phyloP scores from a whole-genome alignment of 2,113 vertebrate genomes.

The Oostethus manadensis region DNA sequence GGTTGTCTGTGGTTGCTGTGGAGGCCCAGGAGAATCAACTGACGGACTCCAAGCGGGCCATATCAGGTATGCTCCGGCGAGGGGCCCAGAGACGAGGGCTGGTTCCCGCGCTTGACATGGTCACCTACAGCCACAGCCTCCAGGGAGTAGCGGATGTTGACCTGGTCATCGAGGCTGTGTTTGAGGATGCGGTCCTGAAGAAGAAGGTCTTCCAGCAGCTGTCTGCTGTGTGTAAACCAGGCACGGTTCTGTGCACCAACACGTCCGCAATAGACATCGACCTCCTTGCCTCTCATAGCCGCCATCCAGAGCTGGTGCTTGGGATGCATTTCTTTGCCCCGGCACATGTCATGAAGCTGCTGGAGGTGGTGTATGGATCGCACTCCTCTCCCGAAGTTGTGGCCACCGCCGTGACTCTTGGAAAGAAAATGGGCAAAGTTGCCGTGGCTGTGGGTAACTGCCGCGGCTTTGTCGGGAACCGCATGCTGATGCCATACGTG shows the following conservation, averaged over 20 bases:
- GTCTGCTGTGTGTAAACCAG: conserved; percentile 75
- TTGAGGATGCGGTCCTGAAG: conserved; percentile 86
- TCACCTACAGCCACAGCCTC: conserved; percentile 73
- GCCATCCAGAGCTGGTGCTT: conserved; percentile 76
- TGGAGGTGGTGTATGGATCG: conserved; percentile 81
- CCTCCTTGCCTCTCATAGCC: conserved; percentile 76
- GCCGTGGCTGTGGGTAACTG: conserved; percentile 89
- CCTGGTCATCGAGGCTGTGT: conserved; percentile 89
- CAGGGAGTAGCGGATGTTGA: conserved; percentile 70
- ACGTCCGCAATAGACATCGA: conserved; percentile 84
- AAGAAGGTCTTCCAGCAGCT: conserved; percentile 80
- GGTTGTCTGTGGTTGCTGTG: conserved; percentile 81
- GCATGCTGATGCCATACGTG: conserved; percentile 75
- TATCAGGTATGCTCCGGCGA: conserved; percentile 72
- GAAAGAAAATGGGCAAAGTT: conserved; percentile 79
- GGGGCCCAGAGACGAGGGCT: conserved; percentile 66
- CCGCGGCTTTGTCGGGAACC: conserved; percentile 86
- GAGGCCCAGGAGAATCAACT: conserved; percentile 79
- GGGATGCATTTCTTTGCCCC: conserved; percentile 93
- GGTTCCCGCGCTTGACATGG: conserved; percentile 35
- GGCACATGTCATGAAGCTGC: conserved; percentile 84
- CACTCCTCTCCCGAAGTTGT: conserved; percentile 76
- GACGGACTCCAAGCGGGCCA: conserved; percentile 64
- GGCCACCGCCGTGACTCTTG: conserved; percentile 81
- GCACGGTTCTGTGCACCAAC: conserved; percentile 80